Evolutionary conservation across 2,888 invertebrate species (phyloP).

Genomic region (Hetaerina titia): DNA sequence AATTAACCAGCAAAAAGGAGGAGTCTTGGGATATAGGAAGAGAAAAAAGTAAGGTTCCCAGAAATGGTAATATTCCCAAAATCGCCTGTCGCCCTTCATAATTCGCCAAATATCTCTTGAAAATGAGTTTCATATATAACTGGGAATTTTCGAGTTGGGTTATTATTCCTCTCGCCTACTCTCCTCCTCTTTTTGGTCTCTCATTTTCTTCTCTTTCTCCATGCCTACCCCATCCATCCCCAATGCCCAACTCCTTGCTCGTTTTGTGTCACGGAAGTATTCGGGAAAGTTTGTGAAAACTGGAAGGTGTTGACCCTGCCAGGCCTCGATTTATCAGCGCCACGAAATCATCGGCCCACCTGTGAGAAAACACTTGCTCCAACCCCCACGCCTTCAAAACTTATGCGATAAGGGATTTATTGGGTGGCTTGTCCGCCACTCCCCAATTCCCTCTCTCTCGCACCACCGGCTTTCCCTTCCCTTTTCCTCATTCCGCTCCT

Average conservation of each 20-base stretch:
- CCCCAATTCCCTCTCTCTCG: neutral
- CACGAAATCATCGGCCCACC: conserved; percentile 44
- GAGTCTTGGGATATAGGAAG: neutral
- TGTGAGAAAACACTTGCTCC: conserved; percentile 44
- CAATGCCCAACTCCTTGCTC: neutral
- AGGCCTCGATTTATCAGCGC: conserved; percentile 20
- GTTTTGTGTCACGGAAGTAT: conserved; percentile 44
- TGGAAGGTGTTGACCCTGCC: conserved; percentile 43
- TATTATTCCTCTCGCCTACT: neutral
- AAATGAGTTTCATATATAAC: conserved; percentile 28
- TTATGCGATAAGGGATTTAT: conserved; percentile 51
- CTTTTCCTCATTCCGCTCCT: neutral
- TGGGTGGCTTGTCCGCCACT: neutral
- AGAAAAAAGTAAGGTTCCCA: neutral
- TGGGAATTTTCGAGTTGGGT: neutral
- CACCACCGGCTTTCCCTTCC: neutral
- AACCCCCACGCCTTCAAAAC: conserved; percentile 36
- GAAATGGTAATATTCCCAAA: conserved; percentile 17
- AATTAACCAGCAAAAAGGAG: neutral
- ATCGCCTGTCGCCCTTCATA: conserved; percentile 37
- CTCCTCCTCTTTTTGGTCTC: neutral
- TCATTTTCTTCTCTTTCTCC: neutral
- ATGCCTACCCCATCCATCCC: neutral
- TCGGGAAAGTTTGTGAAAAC: conserved; percentile 41
- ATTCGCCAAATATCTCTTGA: conserved; percentile 53